These are phyloP conservation scores for Tenualosa ilisha DNA, from an alignment of 2,797 vertebrate species.

Conservation along the genomic window DNA sequence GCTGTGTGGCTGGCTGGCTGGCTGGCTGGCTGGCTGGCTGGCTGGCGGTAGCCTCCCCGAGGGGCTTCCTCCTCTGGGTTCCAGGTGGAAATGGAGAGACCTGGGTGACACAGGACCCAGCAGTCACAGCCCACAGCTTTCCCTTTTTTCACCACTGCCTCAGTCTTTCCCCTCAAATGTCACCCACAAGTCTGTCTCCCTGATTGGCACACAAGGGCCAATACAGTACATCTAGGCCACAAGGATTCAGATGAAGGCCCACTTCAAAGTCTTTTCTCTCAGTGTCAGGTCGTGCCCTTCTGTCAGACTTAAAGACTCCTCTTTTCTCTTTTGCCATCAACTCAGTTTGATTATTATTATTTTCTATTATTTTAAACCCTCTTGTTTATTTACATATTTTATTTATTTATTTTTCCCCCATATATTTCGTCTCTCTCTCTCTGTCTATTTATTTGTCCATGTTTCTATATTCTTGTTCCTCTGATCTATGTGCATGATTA, in stretches of 20 bases:
- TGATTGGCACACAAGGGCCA: not conserved
- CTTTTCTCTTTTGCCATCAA: too few species aligned
- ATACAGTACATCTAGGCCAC: not conserved
- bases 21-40: not conserved
- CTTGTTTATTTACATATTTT: too few species aligned
- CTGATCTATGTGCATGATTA: too few species aligned
- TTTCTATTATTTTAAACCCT: too few species aligned
- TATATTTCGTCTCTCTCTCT: too few species aligned
- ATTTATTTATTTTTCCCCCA: too few species aligned
- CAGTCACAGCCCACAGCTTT: not conserved
- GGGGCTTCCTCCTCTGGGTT: not conserved
- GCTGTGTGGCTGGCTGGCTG: not conserved
- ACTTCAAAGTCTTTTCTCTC: not conserved
- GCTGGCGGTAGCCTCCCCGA: not conserved
- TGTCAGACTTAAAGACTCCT: too few species aligned
- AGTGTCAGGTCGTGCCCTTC: too few species aligned
- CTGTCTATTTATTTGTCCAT: too few species aligned
- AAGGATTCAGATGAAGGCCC: not conserved
- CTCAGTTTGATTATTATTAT: too few species aligned
- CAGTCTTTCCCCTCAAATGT: not conserved
- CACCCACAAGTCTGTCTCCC: not conserved
- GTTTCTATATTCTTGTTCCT: too few species aligned
- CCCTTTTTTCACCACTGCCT: not conserved
- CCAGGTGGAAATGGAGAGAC: not conserved
- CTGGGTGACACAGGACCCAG: not conserved